Conservation (phyloP, 2,888 invertebrate species). For the Conus canariensis region DNA sequence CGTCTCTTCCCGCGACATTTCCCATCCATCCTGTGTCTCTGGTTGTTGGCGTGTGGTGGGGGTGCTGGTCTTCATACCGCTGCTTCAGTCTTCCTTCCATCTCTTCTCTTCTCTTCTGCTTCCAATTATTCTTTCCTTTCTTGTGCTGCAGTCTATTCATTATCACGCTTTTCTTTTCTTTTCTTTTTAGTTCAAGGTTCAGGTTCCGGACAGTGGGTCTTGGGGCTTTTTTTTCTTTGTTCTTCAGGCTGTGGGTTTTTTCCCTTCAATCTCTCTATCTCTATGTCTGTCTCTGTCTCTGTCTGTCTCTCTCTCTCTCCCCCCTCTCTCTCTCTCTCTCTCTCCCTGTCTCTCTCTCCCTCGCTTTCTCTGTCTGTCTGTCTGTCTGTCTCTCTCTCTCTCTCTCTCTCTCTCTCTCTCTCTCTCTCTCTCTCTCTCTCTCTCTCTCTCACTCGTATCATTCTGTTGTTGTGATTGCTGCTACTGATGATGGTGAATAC, state of each 20-base stretch:
- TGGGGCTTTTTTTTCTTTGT: too few relatives aligned
- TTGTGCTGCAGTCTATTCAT: not conserved
- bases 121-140: not conserved
- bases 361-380: too few relatives aligned
- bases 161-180: not conserved
- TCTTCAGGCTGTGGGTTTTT: not conserved
- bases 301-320: not conserved
- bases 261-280: not conserved
- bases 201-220: too few relatives aligned
- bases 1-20: not conserved
- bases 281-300: not conserved
- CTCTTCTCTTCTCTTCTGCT: not conserved
- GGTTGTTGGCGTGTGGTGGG: not conserved
- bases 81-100: not conserved
- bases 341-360: too few relatives aligned
- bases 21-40: not conserved
- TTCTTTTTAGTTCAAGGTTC: too few relatives aligned
- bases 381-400: constrained; percentile 12
- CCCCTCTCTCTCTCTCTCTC: not conserved
- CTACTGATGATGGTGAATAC: too few relatives aligned
- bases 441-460: not conserved
- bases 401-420: not conserved
- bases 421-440: not conserved
- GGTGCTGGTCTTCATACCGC: not conserved
- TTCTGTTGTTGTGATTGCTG: not conserved